These are phyloP conservation scores for Adelphocoris suturalis DNA, from an alignment of 2,888 invertebrate genomes.

Conservation along the genomic window DNA sequence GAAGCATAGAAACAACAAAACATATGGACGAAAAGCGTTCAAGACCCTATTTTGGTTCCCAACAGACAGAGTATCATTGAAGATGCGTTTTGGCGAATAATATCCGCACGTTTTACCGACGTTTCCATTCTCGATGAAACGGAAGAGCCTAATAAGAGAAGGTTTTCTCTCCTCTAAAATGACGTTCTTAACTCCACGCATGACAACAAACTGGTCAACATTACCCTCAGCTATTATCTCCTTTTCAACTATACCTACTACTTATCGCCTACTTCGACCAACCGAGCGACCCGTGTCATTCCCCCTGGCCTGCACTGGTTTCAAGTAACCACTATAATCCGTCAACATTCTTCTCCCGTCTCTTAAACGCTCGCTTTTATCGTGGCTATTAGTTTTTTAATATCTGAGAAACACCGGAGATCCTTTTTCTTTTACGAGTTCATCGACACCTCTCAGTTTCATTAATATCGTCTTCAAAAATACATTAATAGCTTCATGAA, in stretches of 20 bases:
- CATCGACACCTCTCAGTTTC: neutral
- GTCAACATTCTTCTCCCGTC: neutral
- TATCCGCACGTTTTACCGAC: no score
- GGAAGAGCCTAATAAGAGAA: no score
- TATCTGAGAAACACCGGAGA: neutral
- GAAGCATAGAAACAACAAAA: no score
- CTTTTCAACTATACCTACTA: neutral
- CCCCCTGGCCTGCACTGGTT: neutral
- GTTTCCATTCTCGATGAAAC: no score
- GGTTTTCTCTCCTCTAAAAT: neutral
- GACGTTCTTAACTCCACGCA: neutral
- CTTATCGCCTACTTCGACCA: neutral
- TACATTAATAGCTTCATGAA: no score
- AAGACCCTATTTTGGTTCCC: no score
- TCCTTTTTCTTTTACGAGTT: neutral
- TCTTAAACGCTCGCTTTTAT: conserved; percentile 10
- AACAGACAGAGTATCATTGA: no score
- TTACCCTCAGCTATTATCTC: neutral
- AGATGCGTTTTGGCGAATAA: no score
- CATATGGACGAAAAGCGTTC: no score
- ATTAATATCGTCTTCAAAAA: neutral
- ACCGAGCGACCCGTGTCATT: conserved; percentile 9
- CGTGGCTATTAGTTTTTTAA: neutral
- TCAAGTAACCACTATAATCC: conserved; percentile 16
- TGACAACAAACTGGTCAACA: conserved; percentile 13